A percentile compares a stretch with the other conserved stretches of the same genome.
Evolutionary conservation across 2,113 vertebrate genomes (phyloP).

Genomic region (Tupaia chinensis): DNA sequence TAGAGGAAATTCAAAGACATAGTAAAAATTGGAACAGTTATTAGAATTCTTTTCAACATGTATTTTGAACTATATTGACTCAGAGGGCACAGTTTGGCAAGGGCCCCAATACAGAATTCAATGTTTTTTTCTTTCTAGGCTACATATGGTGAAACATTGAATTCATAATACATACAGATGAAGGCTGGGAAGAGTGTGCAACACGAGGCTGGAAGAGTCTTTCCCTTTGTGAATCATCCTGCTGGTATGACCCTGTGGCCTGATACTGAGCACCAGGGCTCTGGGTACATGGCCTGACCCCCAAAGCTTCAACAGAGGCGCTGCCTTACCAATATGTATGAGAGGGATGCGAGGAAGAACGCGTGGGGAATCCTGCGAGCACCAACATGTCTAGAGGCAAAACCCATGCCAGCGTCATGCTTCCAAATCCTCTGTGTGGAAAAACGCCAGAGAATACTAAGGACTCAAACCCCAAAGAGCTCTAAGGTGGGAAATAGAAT

Average conservation of each 20-base stretch:
- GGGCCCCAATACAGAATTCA: neutral
- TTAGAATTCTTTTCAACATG: constrained; percentile 38
- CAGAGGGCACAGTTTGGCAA: constrained; percentile 16
- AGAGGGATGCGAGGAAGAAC: neutral
- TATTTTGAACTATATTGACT: constrained; percentile 2
- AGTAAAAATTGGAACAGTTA: neutral
- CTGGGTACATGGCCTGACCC: neutral
- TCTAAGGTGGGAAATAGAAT: neutral
- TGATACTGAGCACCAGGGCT: neutral
- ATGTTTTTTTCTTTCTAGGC: neutral
- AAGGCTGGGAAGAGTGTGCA: neutral
- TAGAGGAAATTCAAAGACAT: constrained; percentile 1
- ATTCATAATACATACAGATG: neutral
- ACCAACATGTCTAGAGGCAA: neutral
- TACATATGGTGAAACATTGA: neutral
- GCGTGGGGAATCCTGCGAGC: neutral
- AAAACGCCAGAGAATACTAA: constrained; percentile 7
- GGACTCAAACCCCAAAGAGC: neutral
- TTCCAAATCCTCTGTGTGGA: neutral
- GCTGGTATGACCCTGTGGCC: neutral
- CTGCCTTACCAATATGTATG: neutral
- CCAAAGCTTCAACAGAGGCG: neutral
- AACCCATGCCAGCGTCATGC: neutral
- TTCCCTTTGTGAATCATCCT: neutral
- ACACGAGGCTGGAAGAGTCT: neutral